Evolutionary conservation across 1,140 invertebrate species (phyloP).

Genomic region (Reticulitermes speratus): DNA sequence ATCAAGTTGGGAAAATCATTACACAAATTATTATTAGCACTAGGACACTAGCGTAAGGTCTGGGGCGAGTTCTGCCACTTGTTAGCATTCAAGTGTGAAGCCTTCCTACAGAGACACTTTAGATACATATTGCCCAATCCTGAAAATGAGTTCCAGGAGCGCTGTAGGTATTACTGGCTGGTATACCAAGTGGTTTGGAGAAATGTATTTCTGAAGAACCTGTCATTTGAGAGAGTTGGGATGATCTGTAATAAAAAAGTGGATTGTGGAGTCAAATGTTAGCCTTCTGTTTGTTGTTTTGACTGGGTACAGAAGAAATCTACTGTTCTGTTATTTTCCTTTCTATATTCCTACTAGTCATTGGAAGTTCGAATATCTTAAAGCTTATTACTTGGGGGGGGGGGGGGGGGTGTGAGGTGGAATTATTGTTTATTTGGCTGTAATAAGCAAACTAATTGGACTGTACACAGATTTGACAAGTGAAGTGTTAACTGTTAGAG

Average conservation of each 20-base stretch:
- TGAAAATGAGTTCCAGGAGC: no score
- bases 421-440: not conserved
- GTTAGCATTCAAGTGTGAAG: not conserved
- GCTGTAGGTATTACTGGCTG: no score
- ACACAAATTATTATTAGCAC: not conserved
- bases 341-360: not conserved
- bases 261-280: not conserved
- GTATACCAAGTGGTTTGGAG: not conserved
- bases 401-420: not conserved
- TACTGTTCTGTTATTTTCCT: not conserved
- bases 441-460: not conserved
- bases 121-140: no score
- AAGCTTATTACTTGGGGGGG: not conserved
- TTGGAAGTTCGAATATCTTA: not conserved
- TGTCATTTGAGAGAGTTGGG: not conserved
- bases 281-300: not conserved
- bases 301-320: not conserved
- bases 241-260: not conserved
- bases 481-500: not conserved
- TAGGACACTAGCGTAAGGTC: not conserved
- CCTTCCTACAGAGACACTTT: not conserved
- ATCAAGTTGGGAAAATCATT: not conserved
- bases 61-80: not conserved
- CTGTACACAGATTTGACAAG: not conserved
- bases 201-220: not conserved